A percentile compares a stretch with the other conserved stretches of the same genome.
Evolutionary conservation across 2,797 vertebrate genomes (phyloP).

Genomic region (Siniperca obscura): DNA sequence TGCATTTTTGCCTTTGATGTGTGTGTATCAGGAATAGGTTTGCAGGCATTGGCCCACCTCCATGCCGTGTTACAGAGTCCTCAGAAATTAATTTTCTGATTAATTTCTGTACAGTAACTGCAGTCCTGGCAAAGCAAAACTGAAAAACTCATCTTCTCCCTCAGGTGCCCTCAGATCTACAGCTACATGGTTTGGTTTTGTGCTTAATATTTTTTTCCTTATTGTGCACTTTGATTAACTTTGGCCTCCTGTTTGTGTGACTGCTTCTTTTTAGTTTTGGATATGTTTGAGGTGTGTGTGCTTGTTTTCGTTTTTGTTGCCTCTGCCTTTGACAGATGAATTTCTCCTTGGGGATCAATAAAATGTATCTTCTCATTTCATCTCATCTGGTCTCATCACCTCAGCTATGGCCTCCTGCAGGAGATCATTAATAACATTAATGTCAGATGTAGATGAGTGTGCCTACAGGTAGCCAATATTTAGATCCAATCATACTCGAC

Average conservation of each 20-base stretch:
- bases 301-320: constrained; percentile 65
- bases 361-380: constrained; percentile 77
- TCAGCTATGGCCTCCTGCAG: constrained; percentile 68
- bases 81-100: constrained; percentile 11
- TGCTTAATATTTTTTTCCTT: constrained; percentile 3
- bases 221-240: constrained; percentile 15
- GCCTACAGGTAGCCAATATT: constrained; percentile 71
- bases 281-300: constrained; percentile 55
- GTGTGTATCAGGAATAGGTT: neutral
- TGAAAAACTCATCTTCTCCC: neutral
- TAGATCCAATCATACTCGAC: constrained; percentile 68
- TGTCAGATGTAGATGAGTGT: constrained; percentile 69
- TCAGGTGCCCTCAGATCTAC: neutral
- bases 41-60: neutral
- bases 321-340: constrained; percentile 67
- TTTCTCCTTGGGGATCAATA: constrained; percentile 78
- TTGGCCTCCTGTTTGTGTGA: constrained; percentile 25
- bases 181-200: neutral
- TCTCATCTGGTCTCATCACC: constrained; percentile 76
- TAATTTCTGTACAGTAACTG: neutral
- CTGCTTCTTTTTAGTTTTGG: constrained; percentile 48
- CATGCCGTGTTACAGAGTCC: neutral
- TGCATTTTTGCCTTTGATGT: neutral
- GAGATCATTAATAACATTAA: constrained; percentile 75
- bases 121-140: neutral